phyloP scores from a whole-genome alignment of 2,113 vertebrate genomes.

The Trachemys scripta region DNA sequence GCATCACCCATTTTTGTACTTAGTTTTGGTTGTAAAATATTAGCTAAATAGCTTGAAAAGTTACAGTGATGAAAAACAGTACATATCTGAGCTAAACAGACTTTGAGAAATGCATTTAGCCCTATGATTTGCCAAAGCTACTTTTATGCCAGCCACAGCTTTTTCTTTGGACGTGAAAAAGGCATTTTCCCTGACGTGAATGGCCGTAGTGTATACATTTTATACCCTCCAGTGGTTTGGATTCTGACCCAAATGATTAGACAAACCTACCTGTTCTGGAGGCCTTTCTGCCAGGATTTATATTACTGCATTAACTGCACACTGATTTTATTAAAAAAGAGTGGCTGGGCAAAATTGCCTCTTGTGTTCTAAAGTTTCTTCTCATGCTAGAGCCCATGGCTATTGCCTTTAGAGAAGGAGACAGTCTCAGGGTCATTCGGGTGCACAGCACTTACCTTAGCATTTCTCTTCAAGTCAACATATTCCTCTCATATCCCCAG shows the following conservation, averaged over 20 bases:
- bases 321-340: conserved; percentile 67
- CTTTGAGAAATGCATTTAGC: conserved; percentile 58
- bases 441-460: not conserved
- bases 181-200: conserved; percentile 66
- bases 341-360: conserved; percentile 46
- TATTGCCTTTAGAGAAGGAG: not conserved
- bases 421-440: not conserved
- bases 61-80: conserved; percentile 27
- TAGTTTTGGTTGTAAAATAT: conserved; percentile 19
- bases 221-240: conserved; percentile 67
- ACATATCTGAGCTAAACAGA: conserved; percentile 43
- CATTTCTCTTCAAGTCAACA: conserved; percentile 25
- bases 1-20: not conserved
- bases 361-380: conserved; percentile 42
- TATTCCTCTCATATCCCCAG: conserved; percentile 44
- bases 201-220: conserved; percentile 54
- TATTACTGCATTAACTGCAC: conserved; percentile 62
- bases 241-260: conserved; percentile 67
- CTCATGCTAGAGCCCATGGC: not conserved
- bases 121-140: conserved; percentile 63
- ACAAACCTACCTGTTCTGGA: conserved; percentile 71
- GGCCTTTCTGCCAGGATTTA: conserved; percentile 49
- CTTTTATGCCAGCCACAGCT: conserved; percentile 70
- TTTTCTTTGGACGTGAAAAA: conserved; percentile 70
- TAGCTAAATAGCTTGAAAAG: conserved; percentile 40